phyloP scores from a whole-genome alignment of 2,113 vertebrate genomes.

The Rousettus leschenaultii region DNA sequence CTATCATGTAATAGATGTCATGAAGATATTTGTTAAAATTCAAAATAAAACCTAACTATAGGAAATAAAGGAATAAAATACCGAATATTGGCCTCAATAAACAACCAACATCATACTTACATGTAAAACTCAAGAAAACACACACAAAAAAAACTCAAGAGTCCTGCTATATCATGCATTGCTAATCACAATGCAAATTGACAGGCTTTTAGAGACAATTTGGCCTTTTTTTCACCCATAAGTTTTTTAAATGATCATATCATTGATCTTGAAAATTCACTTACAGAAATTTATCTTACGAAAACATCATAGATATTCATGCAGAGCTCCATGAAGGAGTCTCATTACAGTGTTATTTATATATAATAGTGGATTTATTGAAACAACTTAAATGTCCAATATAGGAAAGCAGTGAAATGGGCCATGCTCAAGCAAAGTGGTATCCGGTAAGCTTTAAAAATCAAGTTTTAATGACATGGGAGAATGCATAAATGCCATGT shows the following conservation, averaged over 20 bases:
- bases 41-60: not conserved
- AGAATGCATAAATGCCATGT: not conserved
- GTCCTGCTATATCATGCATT: not conserved
- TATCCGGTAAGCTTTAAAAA: not conserved
- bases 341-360: not conserved
- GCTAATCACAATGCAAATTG: not conserved
- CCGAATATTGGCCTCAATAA: not conserved
- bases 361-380: not conserved
- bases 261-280: not conserved
- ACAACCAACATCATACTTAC: not conserved
- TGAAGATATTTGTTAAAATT: not conserved
- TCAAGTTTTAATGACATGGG: not conserved
- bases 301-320: not conserved
- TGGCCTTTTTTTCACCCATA: not conserved
- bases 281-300: not conserved
- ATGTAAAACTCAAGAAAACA: not conserved
- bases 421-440: not conserved
- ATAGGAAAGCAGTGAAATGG: not conserved
- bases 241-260: not conserved
- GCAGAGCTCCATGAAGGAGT: not conserved
- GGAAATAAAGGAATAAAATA: not conserved
- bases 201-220: not conserved
- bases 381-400: not conserved
- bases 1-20: not conserved
- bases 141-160: not conserved